Evolutionary conservation across 2,113 vertebrate genomes (phyloP), one percentile per base, ranked within the genome.

Genomic region (Phycodurus eques): DNA sequence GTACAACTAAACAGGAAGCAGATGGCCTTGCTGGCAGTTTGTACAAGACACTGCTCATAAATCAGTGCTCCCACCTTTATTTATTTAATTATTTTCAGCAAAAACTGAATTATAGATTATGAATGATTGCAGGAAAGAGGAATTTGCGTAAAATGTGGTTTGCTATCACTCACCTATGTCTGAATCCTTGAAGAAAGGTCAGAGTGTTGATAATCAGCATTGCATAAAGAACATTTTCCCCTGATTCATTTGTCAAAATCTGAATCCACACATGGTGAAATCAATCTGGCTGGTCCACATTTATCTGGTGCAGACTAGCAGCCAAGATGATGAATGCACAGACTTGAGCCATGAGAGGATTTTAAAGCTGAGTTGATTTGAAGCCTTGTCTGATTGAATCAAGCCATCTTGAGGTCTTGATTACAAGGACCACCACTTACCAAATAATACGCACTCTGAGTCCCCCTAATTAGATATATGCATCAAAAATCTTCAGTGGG

Each of bases 311-410:
- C 79, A 69, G 62, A 66, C 51, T 71, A 62, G 57, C 68, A 72
- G 74, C 75, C 49, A 73, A 73, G 70, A 42, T 4, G 43, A 67
- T 64, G 63, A 77, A 85, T 78, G 68, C 42, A 62, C 53, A 57
- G 43, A 66, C 13, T 66, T 46, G 63, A 51, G 77, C 87, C 85
- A 60, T 1, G 13, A 78, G 91, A 79, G 73, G 56, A 68, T 77
- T 86, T 72, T 74, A 76, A 86, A 75, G 79, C 76, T 83, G 71
- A 85, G 79, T 77, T 86, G 80, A 89, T 89, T 86, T 88, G 84
- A 91, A 84, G 85, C 64, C 80, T 77, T 88, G 89, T 91, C 91
- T 88, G 80, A 81, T 85, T 73, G 75, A 87, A 90, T 92, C 82
- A 89, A 59, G 63, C 73, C 80, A 72, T 86, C 72, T 78, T 68